phyloP scores from a whole-genome alignment of 2,113 vertebrate species.

The cattle (Bos taurus) region DNA sequence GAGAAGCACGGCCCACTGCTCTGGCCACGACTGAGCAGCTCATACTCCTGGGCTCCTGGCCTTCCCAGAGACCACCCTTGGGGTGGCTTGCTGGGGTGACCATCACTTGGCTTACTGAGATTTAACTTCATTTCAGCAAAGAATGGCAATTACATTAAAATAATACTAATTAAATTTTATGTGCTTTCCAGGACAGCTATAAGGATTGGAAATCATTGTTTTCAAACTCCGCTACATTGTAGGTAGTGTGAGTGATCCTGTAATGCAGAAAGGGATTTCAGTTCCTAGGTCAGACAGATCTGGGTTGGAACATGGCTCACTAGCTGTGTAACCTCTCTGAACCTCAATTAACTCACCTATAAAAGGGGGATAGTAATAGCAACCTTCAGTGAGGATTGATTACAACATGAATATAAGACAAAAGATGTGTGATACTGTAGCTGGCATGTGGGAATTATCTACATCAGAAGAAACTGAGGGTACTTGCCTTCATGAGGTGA shows the following conservation, averaged over 20 bases:
- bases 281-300: neutral
- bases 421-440: neutral
- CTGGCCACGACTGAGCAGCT: neutral
- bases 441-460: neutral
- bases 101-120: neutral
- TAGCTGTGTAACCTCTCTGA: neutral
- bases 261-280: neutral
- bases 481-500: neutral
- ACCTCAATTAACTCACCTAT: neutral
- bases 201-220: neutral
- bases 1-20: neutral
- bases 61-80: neutral
- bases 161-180: neutral
- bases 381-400: neutral
- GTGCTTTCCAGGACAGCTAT: neutral
- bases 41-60: too few relatives aligned
- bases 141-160: neutral
- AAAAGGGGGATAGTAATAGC: neutral
- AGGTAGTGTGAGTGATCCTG: neutral
- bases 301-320: neutral
- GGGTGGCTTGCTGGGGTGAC: neutral
- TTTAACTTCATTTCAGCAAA: neutral
- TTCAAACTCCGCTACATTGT: neutral
- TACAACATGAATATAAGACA: neutral
- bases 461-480: neutral